phyloP scores from a whole-genome alignment of 1,140 invertebrate species.

The Drusus annulatus region DNA sequence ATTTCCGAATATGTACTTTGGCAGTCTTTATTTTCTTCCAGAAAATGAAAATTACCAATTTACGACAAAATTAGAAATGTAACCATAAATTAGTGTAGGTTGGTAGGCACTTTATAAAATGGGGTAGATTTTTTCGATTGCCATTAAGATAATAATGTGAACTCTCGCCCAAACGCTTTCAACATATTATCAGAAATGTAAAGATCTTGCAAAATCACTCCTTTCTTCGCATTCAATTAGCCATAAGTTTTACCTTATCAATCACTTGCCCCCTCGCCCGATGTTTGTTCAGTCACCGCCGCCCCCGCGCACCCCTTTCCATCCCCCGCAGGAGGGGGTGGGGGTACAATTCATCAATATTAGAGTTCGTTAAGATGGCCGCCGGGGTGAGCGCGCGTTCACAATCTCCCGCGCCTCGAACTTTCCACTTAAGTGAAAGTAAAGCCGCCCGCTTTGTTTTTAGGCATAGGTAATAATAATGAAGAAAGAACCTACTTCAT shows the following conservation, averaged over 20 bases:
- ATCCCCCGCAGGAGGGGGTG: neutral
- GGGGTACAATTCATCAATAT: slow-evolving; percentile 58
- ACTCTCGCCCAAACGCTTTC: too few relatives aligned
- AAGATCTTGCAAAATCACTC: slow-evolving; percentile 40
- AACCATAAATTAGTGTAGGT: too few relatives aligned
- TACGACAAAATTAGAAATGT: too few relatives aligned
- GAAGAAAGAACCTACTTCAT: slow-evolving; percentile 54
- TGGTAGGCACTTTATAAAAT: too few relatives aligned
- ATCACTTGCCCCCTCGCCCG: slow-evolving; percentile 52
- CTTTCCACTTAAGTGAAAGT: slow-evolving; percentile 57
- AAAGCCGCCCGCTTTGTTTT: slow-evolving; percentile 45
- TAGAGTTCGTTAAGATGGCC: slow-evolving; percentile 59
- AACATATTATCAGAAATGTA: slow-evolving; percentile 13
- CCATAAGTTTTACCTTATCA: slow-evolving; percentile 58
- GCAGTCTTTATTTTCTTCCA: too few relatives aligned
- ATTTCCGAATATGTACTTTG: too few relatives aligned
- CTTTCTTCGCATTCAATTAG: slow-evolving; percentile 57
- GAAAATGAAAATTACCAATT: too few relatives aligned
- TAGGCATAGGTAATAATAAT: slow-evolving; percentile 42
- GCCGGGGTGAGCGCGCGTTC: slow-evolving; percentile 35
- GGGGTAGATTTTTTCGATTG: too few relatives aligned
- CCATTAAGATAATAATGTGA: too few relatives aligned
- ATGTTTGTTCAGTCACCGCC: slow-evolving; percentile 48
- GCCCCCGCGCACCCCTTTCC: slow-evolving; percentile 31
- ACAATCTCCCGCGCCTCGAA: slow-evolving; percentile 41